phyloP scores from a whole-genome alignment of 2,888 invertebrate genomes.

The Epinotia ramella region DNA sequence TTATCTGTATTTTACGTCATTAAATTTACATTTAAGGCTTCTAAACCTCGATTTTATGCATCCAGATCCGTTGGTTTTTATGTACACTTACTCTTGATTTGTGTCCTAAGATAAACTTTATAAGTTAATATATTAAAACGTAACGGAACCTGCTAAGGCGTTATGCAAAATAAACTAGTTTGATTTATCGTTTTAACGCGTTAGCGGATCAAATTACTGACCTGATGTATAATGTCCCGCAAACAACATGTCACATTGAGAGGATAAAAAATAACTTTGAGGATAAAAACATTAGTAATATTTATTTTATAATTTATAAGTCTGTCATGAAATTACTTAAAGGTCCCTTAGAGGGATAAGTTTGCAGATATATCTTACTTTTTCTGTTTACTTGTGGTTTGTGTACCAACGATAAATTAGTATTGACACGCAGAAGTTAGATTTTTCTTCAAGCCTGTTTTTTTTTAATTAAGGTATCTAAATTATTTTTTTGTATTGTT shows the following conservation, averaged over 20 bases:
- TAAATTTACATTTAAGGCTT: neutral
- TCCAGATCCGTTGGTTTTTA: slow-evolving; percentile 24
- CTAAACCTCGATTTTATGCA: slow-evolving; percentile 1
- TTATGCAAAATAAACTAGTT: slow-evolving; percentile 39
- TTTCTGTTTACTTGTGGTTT: too few species aligned
- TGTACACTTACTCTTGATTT: slow-evolving; percentile 16
- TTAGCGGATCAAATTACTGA: slow-evolving; percentile 35
- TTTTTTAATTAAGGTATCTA: too few species aligned
- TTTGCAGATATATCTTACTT: too few species aligned
- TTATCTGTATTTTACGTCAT: too few species aligned
- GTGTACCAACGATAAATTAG: too few species aligned
- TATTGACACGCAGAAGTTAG: too few species aligned
- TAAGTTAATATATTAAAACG: slow-evolving; percentile 22
- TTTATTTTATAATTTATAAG: neutral
- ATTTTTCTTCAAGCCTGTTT: too few species aligned
- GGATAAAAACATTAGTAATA: neutral
- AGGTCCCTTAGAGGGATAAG: too few species aligned
- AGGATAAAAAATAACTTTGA: neutral
- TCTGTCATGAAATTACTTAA: neutral
- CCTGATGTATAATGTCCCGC: slow-evolving; percentile 7
- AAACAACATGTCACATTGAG: slow-evolving; percentile 22
- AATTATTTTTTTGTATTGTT: too few species aligned
- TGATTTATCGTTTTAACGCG: slow-evolving; percentile 30
- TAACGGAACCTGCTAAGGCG: slow-evolving; percentile 38
- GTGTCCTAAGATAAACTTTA: slow-evolving; percentile 13